Evolutionary conservation across 2,888 invertebrate species (phyloP).

Genomic region (Apotomis turbidana): DNA sequence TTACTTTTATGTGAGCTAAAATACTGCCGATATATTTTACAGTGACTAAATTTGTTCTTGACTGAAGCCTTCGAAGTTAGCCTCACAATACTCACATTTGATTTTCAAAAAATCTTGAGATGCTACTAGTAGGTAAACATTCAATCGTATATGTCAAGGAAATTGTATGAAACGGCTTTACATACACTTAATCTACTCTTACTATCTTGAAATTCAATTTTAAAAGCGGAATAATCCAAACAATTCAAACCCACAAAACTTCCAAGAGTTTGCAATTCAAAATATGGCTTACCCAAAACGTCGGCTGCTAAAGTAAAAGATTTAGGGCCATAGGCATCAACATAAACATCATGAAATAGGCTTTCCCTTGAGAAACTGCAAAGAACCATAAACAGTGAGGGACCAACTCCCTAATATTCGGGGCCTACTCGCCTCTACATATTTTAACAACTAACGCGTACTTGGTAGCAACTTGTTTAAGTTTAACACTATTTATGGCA

Average conservation of each 20-base stretch:
- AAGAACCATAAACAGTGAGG: conserved; percentile 39
- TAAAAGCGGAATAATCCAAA: too few relatives aligned
- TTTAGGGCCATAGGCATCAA: conserved; percentile 29
- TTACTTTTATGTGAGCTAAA: background rate
- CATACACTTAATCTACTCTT: too few relatives aligned
- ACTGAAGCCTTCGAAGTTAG: too few relatives aligned
- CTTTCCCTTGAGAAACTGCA: conserved; percentile 33
- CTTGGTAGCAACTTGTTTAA: conserved; percentile 34
- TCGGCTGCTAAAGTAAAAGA: conserved; percentile 20
- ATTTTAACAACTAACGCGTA: conserved; percentile 37
- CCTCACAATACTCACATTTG: too few relatives aligned
- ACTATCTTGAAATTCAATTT: too few relatives aligned
- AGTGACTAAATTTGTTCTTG: background rate
- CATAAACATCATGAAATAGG: conserved; percentile 40
- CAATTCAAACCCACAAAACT: background rate
- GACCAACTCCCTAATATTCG: conserved; percentile 37
- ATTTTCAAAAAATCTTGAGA: too few relatives aligned
- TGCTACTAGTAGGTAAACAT: too few relatives aligned
- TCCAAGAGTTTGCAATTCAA: background rate
- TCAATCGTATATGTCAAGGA: too few relatives aligned
- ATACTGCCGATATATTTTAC: background rate
- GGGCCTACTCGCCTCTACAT: conserved; percentile 32
- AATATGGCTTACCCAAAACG: background rate
- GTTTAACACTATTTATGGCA: conserved; percentile 30
- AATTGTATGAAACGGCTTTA: too few relatives aligned